Percentiles rank a stretch among this genome's conserved stretches.
Evolutionary conservation across 2,888 invertebrate genomes (phyloP).

Genomic region (Chesias legatella): DNA sequence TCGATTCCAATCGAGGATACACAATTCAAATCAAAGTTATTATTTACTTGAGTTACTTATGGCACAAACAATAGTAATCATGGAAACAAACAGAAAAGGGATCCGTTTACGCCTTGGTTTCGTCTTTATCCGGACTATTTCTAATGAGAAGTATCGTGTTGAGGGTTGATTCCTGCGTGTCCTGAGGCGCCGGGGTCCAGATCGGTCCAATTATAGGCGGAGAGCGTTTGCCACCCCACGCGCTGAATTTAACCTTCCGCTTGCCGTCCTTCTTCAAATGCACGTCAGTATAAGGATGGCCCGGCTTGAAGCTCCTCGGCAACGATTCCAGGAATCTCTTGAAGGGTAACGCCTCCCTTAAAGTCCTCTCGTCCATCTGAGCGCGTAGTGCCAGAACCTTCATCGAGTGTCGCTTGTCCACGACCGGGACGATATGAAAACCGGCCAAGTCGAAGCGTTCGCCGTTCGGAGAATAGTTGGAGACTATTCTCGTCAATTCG

Average conservation of each 20-base stretch:
- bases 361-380: slow-evolving; percentile 42
- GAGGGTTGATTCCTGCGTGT: slow-evolving; percentile 53
- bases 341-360: slow-evolving; percentile 58
- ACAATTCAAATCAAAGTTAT: slow-evolving; percentile 19
- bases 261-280: slow-evolving; percentile 69
- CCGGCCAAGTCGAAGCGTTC: slow-evolving; percentile 48
- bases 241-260: slow-evolving; percentile 71
- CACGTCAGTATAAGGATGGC: slow-evolving; percentile 63
- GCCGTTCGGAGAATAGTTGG: slow-evolving; percentile 51
- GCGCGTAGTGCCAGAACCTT: slow-evolving; percentile 56
- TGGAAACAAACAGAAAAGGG: slow-evolving; percentile 21
- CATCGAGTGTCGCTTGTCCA: slow-evolving; percentile 61
- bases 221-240: slow-evolving; percentile 71
- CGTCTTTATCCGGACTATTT: slow-evolving; percentile 41
- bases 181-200: slow-evolving; percentile 59
- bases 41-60: slow-evolving; percentile 21
- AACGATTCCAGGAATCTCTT: slow-evolving; percentile 52
- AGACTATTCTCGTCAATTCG: slow-evolving; percentile 58
- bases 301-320: slow-evolving; percentile 58
- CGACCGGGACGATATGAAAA: slow-evolving; percentile 51
- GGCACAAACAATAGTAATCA: slow-evolving; percentile 24
- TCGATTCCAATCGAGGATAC: slow-evolving; percentile 9
- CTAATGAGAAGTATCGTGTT: slow-evolving; percentile 57
- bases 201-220: slow-evolving; percentile 74
- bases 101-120: slow-evolving; percentile 41